Percentiles rank a stretch among this genome's conserved stretches.
phyloP scores from a whole-genome alignment of 2,888 invertebrate species.

The Athalia rosae region DNA sequence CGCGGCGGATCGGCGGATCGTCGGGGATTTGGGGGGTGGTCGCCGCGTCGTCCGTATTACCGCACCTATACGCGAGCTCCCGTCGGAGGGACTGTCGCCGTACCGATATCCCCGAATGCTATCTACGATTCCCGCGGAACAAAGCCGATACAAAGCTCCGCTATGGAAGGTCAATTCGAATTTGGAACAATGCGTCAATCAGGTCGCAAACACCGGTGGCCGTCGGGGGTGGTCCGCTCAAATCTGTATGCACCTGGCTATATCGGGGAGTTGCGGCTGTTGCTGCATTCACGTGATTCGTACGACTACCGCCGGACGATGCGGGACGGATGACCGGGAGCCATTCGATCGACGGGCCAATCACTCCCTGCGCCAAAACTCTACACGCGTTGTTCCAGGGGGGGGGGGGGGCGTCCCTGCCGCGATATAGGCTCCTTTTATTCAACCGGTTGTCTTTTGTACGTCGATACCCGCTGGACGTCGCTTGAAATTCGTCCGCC shows the following conservation, averaged over 20 bases:
- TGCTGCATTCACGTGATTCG: constrained; percentile 24
- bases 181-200: constrained; percentile 70
- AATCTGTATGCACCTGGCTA: background rate
- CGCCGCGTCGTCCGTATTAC: too few species aligned
- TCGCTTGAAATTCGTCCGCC: too few species aligned
- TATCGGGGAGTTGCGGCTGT: constrained; percentile 38
- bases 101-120: constrained; percentile 20
- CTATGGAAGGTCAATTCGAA: constrained; percentile 63
- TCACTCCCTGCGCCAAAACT: background rate
- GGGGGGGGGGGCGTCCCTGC: background rate
- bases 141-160: constrained; percentile 32
- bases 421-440: background rate
- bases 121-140: background rate
- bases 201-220: constrained; percentile 67
- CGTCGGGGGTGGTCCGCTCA: background rate
- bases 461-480: too few species aligned
- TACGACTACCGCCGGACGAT: background rate
- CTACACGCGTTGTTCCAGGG: background rate
- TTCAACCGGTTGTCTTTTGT: background rate
- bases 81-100: too few species aligned
- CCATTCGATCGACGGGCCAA: constrained; percentile 12
- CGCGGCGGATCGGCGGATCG: too few species aligned
- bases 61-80: too few species aligned
- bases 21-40: too few species aligned
- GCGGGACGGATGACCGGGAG: constrained; percentile 25